Evolutionary conservation across 2,113 vertebrate species (phyloP), one percentile per base, ranked within the genome.

Genomic region (Silurus asotus): DNA sequence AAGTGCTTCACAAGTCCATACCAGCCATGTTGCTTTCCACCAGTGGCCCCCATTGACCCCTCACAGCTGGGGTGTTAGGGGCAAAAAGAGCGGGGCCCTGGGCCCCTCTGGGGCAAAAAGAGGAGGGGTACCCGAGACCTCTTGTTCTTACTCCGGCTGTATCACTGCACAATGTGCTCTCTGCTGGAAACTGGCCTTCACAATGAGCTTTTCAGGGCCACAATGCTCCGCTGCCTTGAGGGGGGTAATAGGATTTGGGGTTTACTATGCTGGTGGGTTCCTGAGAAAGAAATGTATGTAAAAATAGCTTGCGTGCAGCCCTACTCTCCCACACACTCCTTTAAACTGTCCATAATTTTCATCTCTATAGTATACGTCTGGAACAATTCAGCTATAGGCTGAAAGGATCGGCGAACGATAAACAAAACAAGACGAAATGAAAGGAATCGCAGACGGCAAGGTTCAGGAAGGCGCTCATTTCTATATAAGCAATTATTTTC

Each of bases 181-280:
- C 94, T 90, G 93, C 93, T 93, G 94, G 94, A 93, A 89, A 65
- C 87, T 92, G 87, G 91, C 92, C 92, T 92, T 90, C 88, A 89
- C 85, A 91, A 28, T 89, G 86, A 89, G 92, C 91, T 93, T 84
- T 95, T 95, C 93, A 95, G 67, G 88, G 88, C 91, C 92, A 93
- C 93, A 95, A 94, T 93, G 90, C 93, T 28, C 53, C 84, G 51
- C 88, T 91, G 90, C 91, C 89, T 85, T 84, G 87, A 92, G 51
- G 92, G 92, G 91, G 92, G 93, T 93, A 93, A 95, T 94, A 91
- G 93, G 95, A 95, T 95, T 95, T 93, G 92, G 94, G 93, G 94
- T 94, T 94, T 94, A 90, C 67, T 94, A 90, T 93, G 92, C 91
- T 90, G 93, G 91, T 93, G 92, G 92, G 90, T 91, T 90, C 91